Evolutionary conservation across 2,888 invertebrate genomes (phyloP).

Genomic region (Plemyria rubiginata): DNA sequence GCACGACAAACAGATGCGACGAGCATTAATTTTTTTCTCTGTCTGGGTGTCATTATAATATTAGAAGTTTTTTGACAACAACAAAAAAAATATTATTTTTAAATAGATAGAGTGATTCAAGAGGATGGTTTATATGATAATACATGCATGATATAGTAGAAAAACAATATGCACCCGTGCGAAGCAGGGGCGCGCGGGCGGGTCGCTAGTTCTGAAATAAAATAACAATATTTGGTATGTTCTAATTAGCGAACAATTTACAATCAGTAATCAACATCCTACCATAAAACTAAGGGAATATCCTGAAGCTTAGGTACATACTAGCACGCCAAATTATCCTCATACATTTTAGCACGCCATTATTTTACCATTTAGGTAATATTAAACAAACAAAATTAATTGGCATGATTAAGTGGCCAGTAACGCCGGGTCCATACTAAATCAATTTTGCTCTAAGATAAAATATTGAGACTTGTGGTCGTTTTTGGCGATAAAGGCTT

Average conservation of each 20-base stretch:
- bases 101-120: too few relatives aligned
- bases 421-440: neutral
- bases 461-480: neutral
- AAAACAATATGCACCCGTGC: too few relatives aligned
- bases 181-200: too few relatives aligned
- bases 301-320: neutral
- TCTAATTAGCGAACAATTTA: neutral
- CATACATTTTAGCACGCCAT: slow-evolving; percentile 9
- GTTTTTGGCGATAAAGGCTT: slow-evolving; percentile 36
- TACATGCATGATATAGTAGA: too few relatives aligned
- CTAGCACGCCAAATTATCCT: slow-evolving; percentile 4
- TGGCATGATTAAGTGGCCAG: slow-evolving; percentile 11
- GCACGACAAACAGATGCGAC: too few relatives aligned
- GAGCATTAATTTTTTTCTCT: too few relatives aligned
- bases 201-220: neutral
- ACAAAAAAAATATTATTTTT: too few relatives aligned
- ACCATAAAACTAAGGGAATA: neutral
- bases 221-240: neutral
- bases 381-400: slow-evolving; percentile 23
- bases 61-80: too few relatives aligned
- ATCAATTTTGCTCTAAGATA: neutral
- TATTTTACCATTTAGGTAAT: slow-evolving; percentile 3
- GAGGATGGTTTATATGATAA: too few relatives aligned
- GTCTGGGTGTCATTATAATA: too few relatives aligned
- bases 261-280: neutral